Evolutionary conservation across 2,888 invertebrate genomes (phyloP).

Genomic region (Eugnorisma glareosa): DNA sequence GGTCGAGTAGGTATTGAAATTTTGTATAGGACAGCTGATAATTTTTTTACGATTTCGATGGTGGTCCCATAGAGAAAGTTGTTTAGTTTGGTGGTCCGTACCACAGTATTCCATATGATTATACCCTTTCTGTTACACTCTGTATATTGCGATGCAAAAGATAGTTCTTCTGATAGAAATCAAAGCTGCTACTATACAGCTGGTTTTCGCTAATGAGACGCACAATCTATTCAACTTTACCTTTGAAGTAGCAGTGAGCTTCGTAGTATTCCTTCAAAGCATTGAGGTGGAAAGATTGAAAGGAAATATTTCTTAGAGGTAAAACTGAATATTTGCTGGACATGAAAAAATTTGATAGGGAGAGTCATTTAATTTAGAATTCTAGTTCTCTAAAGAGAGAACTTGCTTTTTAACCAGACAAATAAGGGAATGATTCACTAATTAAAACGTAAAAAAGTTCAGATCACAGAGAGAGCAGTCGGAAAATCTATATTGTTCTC

Average conservation of each 20-base stretch:
- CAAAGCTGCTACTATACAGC: neutral
- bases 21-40: too few species aligned
- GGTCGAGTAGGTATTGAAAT: too few species aligned
- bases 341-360: neutral
- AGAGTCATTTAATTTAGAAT: neutral
- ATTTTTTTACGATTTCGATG: too few species aligned
- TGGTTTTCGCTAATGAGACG: conserved; percentile 23
- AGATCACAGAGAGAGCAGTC: neutral
- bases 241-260: conserved; percentile 11
- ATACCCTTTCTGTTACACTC: too few species aligned
- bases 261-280: conserved; percentile 15
- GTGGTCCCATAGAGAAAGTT: too few species aligned
- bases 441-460: conserved; percentile 5
- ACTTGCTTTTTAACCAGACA: neutral
- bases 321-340: neutral
- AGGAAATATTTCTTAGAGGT: conserved; percentile 19
- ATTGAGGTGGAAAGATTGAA: neutral
- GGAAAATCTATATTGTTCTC: conserved; percentile 27
- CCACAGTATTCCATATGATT: too few species aligned
- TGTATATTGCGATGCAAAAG: neutral
- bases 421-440: neutral
- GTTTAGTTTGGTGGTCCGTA: too few species aligned
- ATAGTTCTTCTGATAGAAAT: conserved; percentile 7
- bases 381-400: neutral
- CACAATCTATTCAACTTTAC: conserved; percentile 25